Evolutionary conservation across 2,888 invertebrate genomes (phyloP), one percentile per base, ranked within the genome.

Genomic region (Thereva nobilitata): DNA sequence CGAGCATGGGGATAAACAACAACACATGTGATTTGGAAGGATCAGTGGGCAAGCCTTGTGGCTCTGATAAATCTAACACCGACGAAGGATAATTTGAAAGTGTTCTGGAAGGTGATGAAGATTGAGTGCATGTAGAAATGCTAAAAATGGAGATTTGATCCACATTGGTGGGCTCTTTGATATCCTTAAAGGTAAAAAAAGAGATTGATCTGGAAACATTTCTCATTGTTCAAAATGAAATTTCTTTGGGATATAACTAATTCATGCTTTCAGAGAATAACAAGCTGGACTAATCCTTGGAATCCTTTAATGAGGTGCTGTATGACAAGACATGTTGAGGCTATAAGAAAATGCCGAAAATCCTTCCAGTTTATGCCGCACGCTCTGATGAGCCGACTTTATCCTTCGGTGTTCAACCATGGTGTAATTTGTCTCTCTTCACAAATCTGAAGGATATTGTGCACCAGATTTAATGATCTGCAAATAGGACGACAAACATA

Each of bases 11-110:
- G 61, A 61, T 50, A 61, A 61, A 49, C 50, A 61, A 61, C 49
- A 40, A 61, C 61, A 61, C 61, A 61, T 61, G 61, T 61, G 61
- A 61, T 61, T 61, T 61, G 50, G 61, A 50, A 50, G 61, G 61
- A 61, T 61, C 61, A 61, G 61, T 40, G 49, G 50, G 2, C 34
- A 34, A 57, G n/a, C 50, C 40, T 23, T 35, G 5, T 50, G 50
- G 41, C 50, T 41, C 44, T 34, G 56, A 42, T 10, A 23, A n/a
- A 42, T 23, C 9, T 59, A 40, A 61, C 61, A 61, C 61, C 50
- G 41, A 50, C 23, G 50, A 8, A 12, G 40, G 61, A 61, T 61
- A 61, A 61, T 61, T 61, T 61, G 61, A 61, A 61, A 61, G 61
- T 61, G 50, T 61, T 61, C 61, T 42, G 50, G 61, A 23, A 23